A percentile compares a stretch with the other conserved stretches of the same genome.
Conservation (phyloP, 2,113 vertebrate genomes). For the Sapajus apella region DNA sequence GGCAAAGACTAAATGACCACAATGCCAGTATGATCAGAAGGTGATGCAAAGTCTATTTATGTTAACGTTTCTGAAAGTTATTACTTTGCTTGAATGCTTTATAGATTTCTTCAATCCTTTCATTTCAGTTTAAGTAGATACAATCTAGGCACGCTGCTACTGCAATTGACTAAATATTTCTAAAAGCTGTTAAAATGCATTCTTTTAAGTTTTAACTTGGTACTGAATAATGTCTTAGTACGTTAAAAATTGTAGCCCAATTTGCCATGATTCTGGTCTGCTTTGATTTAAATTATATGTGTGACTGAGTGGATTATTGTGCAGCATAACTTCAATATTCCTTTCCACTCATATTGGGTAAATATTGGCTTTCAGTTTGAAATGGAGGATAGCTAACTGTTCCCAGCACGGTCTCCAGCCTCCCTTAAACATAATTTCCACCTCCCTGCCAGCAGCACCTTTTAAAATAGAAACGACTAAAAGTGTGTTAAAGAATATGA, state of each 20-base stretch:
- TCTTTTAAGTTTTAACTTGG: not conserved
- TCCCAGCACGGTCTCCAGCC: not conserved
- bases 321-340: fast-evolving
- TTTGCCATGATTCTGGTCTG: not conserved
- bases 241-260: not conserved
- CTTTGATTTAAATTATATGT: not conserved
- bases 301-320: not conserved
- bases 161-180: not conserved
- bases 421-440: not conserved
- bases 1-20: not conserved
- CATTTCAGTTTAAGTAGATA: not conserved
- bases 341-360: fast-evolving
- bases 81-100: not conserved
- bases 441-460: not conserved
- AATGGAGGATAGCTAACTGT: not conserved
- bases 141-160: not conserved
- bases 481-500: not conserved
- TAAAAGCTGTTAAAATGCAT: not conserved
- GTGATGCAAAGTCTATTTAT: not conserved
- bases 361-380: not conserved
- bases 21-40: not conserved
- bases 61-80: not conserved
- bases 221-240: not conserved
- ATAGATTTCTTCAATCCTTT: not conserved
- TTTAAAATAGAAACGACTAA: not conserved